Conservation (phyloP, 2,113 vertebrate genomes). For the Sphaerodactylus townsendi region DNA sequence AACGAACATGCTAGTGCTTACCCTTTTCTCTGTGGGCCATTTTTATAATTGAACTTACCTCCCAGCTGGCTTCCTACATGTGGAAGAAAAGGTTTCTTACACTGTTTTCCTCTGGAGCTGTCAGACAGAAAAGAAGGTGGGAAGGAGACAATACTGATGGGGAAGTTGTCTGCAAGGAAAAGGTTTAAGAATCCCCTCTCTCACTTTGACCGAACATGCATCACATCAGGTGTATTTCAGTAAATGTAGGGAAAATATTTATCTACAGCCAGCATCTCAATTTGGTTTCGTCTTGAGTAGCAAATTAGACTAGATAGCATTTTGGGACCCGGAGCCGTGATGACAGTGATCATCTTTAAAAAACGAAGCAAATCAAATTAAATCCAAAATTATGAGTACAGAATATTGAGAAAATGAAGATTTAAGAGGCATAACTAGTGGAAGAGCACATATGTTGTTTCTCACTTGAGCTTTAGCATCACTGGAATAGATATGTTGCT, state of each 20-base stretch:
- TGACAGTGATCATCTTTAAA: not conserved
- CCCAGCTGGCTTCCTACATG: not conserved
- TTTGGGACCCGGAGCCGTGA: not conserved
- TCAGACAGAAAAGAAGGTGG: no score
- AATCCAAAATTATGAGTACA: not conserved
- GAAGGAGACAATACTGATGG: not conserved
- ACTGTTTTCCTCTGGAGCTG: no score
- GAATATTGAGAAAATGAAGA: not conserved
- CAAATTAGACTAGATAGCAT: not conserved
- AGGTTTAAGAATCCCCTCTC: not conserved
- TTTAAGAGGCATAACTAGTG: not conserved
- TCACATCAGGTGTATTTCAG: no score
- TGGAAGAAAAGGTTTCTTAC: no score
- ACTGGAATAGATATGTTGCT: not conserved
- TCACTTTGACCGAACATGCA: no score
- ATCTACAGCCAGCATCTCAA: not conserved
- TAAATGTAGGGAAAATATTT: not conserved
- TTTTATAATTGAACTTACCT: not conserved
- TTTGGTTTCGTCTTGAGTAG: not conserved
- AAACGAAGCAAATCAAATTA: not conserved
- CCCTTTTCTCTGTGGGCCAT: not conserved
- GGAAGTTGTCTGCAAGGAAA: not conserved
- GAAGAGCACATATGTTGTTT: not conserved
- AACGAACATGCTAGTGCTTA: not conserved
- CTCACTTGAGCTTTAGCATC: not conserved